These are phyloP conservation scores for Drosophila pseudoobscura DNA, from an alignment of 1,140 invertebrate genomes.

Conservation along the genomic window DNA sequence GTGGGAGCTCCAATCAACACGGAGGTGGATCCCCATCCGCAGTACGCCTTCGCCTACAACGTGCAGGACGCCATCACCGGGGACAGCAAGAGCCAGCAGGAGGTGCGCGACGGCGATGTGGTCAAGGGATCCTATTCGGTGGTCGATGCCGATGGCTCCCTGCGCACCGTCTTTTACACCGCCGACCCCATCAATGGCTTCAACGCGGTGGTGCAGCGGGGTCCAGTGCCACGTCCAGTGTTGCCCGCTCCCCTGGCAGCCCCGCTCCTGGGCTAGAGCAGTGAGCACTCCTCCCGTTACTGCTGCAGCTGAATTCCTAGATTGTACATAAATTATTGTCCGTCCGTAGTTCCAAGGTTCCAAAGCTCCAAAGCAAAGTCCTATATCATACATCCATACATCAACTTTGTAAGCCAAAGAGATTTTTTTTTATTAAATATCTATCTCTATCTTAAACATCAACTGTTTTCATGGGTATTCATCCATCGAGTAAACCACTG, in stretches of 20 bases:
- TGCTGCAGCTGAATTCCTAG: conserved; percentile 28
- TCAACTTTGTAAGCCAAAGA: conserved; percentile 57
- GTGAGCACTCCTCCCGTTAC: conserved; percentile 5
- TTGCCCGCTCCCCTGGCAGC: conserved; percentile 52
- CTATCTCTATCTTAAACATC: too few species aligned
- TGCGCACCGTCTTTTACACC: conserved; percentile 85
- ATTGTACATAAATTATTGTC: conserved; percentile 72
- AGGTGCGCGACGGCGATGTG: conserved; percentile 86
- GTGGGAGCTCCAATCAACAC: conserved; percentile 78
- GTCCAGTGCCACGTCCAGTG: conserved; percentile 62
- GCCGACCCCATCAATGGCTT: conserved; percentile 86
- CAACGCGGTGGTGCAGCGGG: conserved; percentile 85
- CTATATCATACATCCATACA: conserved; percentile 56
- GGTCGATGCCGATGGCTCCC: conserved; percentile 85
- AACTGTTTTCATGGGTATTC: too few species aligned
- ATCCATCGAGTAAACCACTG: too few species aligned
- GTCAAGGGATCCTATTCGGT: conserved; percentile 86
- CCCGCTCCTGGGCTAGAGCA: conserved; percentile 53
- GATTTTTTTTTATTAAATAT: not conserved
- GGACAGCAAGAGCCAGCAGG: conserved; percentile 86
- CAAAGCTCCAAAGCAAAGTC: not conserved
- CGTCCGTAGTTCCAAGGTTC: conserved; percentile 19
- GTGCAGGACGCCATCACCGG: conserved; percentile 86
- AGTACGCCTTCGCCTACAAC: conserved; percentile 86
- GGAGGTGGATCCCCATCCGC: conserved; percentile 85